Percentiles rank a stretch among this genome's conserved stretches.
These are phyloP conservation scores for Dascillus cervinus DNA, from an alignment of 2,888 invertebrate genomes.

Conservation along the genomic window DNA sequence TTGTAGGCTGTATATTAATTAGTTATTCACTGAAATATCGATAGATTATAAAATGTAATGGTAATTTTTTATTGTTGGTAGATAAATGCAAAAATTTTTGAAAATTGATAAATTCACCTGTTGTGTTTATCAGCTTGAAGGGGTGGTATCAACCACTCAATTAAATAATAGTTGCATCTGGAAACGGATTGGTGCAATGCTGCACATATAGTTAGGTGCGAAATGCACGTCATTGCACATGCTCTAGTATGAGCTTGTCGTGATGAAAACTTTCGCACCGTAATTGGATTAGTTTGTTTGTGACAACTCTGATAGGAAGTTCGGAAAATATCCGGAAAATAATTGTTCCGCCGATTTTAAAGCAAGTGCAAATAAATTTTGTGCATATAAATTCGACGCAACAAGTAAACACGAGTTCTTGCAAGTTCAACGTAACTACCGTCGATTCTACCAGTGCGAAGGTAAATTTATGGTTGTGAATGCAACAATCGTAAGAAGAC, in stretches of 20 bases:
- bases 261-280: too few species aligned
- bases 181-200: conserved; percentile 20
- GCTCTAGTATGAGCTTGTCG: conserved; percentile 25
- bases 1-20: too few species aligned
- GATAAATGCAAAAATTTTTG: too few species aligned
- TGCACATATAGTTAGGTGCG: conserved; percentile 21
- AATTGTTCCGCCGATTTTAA: too few species aligned
- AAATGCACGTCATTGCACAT: conserved; percentile 37
- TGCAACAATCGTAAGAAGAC: conserved; percentile 3
- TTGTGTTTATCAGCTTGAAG: conserved; percentile 11
- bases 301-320: too few species aligned
- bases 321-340: too few species aligned
- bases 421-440: conserved; percentile 34
- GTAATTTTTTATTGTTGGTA: too few species aligned
- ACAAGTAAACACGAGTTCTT: conserved; percentile 14
- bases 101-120: conserved; percentile 6
- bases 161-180: conserved; percentile 27
- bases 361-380: too few species aligned
- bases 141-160: conserved; percentile 26
- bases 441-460: too few species aligned
- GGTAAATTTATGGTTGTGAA: conserved; percentile 4
- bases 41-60: too few species aligned
- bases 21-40: too few species aligned
- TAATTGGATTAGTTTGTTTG: conserved; percentile 38
- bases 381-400: conserved; percentile 26